Conservation (phyloP, 2,888 invertebrate genomes). For the Acholoe squamosa region DNA sequence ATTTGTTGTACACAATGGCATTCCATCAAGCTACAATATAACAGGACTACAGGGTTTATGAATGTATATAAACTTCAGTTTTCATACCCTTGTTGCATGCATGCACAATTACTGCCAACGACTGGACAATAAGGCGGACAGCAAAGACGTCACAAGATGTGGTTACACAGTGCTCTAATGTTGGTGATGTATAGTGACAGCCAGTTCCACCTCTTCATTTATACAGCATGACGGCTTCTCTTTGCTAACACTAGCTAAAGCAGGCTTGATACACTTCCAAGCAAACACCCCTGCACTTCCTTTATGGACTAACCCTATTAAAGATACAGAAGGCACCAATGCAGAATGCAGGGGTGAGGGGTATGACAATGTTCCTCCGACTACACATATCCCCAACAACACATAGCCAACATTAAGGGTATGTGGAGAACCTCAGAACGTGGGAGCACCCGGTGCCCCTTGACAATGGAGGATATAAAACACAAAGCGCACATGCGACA, state of each 20-base stretch:
- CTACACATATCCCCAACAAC: constrained; percentile 14
- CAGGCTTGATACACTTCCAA: neutral
- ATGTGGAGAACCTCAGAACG: constrained; percentile 5
- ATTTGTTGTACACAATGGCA: neutral
- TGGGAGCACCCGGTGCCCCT: neutral
- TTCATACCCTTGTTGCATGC: constrained; percentile 12
- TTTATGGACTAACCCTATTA: constrained; percentile 55
- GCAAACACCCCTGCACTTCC: constrained; percentile 56
- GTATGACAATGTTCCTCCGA: neutral
- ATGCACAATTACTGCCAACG: neutral
- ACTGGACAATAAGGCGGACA: neutral
- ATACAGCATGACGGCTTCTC: neutral
- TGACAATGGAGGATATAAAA: neutral
- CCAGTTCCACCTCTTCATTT: neutral
- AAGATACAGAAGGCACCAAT: constrained; percentile 59
- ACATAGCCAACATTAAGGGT: neutral
- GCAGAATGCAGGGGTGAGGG: constrained; percentile 57
- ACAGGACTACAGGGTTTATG: neutral
- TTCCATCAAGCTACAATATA: neutral
- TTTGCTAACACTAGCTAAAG: neutral
- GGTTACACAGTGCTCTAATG: neutral
- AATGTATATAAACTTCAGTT: constrained; percentile 1
- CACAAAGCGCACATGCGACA: too few species aligned
- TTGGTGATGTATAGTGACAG: neutral
- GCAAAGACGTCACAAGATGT: neutral